A percentile compares a stretch with the other conserved stretches of the same genome.
Evolutionary conservation across 2,888 invertebrate species (phyloP).

Genomic region (Arrhopalites spinosus): DNA sequence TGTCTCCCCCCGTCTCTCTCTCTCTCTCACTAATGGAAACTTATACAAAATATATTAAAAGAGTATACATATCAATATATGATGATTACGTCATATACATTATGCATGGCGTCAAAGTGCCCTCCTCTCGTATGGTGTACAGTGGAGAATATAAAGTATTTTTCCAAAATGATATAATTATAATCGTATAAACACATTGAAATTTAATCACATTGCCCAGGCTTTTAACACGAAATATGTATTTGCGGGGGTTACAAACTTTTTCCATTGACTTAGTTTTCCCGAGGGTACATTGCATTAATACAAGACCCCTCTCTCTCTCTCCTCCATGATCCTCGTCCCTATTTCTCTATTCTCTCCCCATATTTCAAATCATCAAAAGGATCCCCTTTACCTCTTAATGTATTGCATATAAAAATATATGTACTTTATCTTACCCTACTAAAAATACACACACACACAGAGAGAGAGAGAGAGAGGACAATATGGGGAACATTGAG

Average conservation of each 20-base stretch:
- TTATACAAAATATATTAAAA: neutral
- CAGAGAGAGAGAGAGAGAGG: too few species aligned
- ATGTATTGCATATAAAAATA: neutral
- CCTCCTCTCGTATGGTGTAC: neutral
- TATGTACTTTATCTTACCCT: too few species aligned
- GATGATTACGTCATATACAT: neutral
- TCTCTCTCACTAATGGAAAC: neutral
- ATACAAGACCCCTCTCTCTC: neutral
- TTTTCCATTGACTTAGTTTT: conserved; percentile 40
- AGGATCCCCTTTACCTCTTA: conserved; percentile 16
- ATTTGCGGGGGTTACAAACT: conserved; percentile 19
- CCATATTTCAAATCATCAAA: conserved; percentile 25
- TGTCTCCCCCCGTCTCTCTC: neutral
- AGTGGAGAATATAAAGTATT: too few species aligned
- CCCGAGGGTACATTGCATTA: conserved; percentile 20
- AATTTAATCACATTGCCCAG: conserved; percentile 21
- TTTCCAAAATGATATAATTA: neutral
- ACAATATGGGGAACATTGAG: too few species aligned
- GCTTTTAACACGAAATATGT: conserved; percentile 48
- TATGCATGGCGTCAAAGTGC: neutral
- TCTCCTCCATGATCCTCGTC: neutral
- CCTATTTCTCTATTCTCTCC: conserved; percentile 6
- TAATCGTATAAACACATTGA: conserved; percentile 28
- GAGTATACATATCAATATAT: neutral
- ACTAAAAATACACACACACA: too few species aligned